Base-by-base conservation (phyloP, 2,797 vertebrate species). In the Neoniphon sammara region DNA sequence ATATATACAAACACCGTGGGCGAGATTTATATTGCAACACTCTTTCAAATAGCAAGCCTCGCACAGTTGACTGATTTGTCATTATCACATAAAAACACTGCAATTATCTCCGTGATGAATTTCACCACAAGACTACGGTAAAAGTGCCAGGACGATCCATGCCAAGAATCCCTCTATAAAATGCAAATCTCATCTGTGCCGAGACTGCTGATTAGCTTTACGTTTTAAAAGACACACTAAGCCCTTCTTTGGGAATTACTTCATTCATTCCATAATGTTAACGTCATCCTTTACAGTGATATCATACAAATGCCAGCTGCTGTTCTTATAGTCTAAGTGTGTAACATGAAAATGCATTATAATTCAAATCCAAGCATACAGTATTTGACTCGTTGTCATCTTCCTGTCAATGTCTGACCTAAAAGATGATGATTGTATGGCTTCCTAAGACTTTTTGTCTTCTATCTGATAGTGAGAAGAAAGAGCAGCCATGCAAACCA, bases 41-140 rank as follows among this genome's bases (percentile, higher is more conserved):
- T 36, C 10, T 27, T 23, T 17, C 34, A 17, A 44, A 56, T 7
- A 27, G 20, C 11, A 7, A 31, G 34, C 47, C 8, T n/a, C 14
- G 12, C 14, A 27, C 25, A 47, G 50, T 14, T 39, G 52, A 0
- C 11, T 23, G 30, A 44, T 69, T 76, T 75, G 65, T 82, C 73
- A 77, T 78, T 36, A 75, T 72, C 11, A 44, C 10, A 27, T 0
- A 9, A 60, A 78, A 73, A 81, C 64, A 17, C 5, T 49, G 62
- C 59, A 75, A 80, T 85, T 66, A 68, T 60, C 42, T 57, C 42
- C 25, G 46, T 15, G 56, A 70, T 73, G 25, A 72, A 52, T 36
- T 69, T 46, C 68, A 57, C 54, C 63, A 54, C 70, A 46, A 42
- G 3, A 23, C 47, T 46, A 14, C 58, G 21, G 21, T 77, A 31